Evolutionary conservation across 2,797 vertebrate species (phyloP), one percentile per base, ranked within the genome.

Genomic region (Sebastes itinus): DNA sequence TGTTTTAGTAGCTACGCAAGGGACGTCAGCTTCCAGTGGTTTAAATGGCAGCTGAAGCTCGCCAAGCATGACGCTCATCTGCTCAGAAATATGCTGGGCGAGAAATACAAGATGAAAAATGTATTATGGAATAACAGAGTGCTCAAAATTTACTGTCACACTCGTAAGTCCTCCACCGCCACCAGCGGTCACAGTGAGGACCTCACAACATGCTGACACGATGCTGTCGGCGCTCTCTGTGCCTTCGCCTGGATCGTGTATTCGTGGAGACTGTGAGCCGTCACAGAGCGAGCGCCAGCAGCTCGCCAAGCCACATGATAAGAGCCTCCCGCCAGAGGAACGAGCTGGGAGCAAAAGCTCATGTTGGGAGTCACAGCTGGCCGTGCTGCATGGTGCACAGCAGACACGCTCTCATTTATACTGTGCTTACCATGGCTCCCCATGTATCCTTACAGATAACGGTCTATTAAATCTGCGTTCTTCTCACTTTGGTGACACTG

Each of bases 221-320:
- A 38, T 13, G 14, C 63, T 25, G 65, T 49, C 13, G 9, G 4
- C 23, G 28, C 38, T 35, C 33, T 12, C 28, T 28, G 33, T 8
- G 63, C 0, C 30, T 52, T 73, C 38, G 73, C 52, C 63, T 42
- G 75, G 70, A 66, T 78, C 52, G 16, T 73, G 83, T 33, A 66
- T 54, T 82, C 52, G 62, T 80, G 84, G 89, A 88, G 90, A 88
- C 62, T 84, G 78, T 78, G 82, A 89, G 82, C 38, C 14, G 42
- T 65, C 28, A 30, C 18, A 46, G 42, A 46, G 42, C 6, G 61
- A 89, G 77, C 71, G 27, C 12, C 79, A 60, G 70, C 54, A 46
- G 69, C 79, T 64, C 35, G 35, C 81, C 81, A 85, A 77, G 61
- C 75, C 83, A 28, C 88, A 86, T 78, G 80, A 87, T 68, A 79